Evolutionary conservation across 2,888 invertebrate genomes (phyloP), one percentile per base, ranked within the genome.

Genomic region (Tipula lateralis): DNA sequence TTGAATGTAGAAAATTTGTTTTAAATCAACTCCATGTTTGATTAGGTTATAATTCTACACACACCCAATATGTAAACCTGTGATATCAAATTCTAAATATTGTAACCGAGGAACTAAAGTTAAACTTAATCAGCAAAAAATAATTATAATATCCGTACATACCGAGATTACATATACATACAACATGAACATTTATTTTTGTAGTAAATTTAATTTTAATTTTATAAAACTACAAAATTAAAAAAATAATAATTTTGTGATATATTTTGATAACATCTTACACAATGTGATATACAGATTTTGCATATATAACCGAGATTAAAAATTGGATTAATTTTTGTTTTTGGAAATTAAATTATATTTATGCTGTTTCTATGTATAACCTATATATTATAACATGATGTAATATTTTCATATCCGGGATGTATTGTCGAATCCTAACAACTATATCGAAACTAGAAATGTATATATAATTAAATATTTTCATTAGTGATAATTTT

Each of bases 231-330:
- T 66, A 66, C 66, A 66, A 66, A 66, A 66, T 66, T 66, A 66
- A 66, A 66, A 66, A 50, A 24, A 66, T 16, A 44, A 44, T 6
- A 9, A 9, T n/a, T 66, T 66, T 66, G 66, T 66, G 24, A 66
- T 66, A 66, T 66, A 66, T 66, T 66, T 66, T 66, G 66, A 66
- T 66, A 66, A 66, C 66, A 66, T 66, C 66, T 66, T 66, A 66
- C 24, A 66, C 7, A 44, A 19, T 66, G 66, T 66, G 66, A 66
- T 66, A 66, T 66, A 24, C 66, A 66, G 66, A 24, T 66, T 24
- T 66, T 66, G 19, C 66, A 66, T 66, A n/a, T 24, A 66, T 50
- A 39, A 66, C 24, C 66, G 66, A 66, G 66, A 66, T 66, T 66
- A 66, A 66, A 24, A 39, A 32, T 32, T 32, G 32, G 3, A 32